These are phyloP conservation scores for Furnarius figulus DNA, from an alignment of 2,113 vertebrate species.

Conservation along the genomic window DNA sequence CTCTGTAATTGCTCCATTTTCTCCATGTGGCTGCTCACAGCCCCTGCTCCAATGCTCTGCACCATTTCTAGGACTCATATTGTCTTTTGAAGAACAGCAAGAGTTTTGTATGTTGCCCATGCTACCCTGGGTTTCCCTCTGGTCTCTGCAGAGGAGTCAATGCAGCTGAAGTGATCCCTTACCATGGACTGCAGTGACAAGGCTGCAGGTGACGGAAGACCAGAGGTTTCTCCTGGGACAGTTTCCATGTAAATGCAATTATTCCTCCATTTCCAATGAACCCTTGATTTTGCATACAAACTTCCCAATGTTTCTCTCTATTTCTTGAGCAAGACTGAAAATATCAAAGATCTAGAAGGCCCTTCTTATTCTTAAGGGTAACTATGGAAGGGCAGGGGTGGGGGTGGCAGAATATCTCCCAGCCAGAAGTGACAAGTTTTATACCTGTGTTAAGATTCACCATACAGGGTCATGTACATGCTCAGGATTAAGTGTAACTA, in stretches of 20 bases:
- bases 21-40: neutral
- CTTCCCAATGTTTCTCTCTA: fast-evolving
- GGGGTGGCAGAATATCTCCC: neutral
- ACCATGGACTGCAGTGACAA: neutral
- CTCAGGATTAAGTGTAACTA: neutral
- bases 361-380: neutral
- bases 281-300: neutral
- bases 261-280: neutral
- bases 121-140: neutral
- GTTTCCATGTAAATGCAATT: neutral
- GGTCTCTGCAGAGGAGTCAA: neutral
- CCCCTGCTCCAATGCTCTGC: neutral
- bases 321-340: neutral
- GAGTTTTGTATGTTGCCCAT: neutral
- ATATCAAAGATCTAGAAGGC: neutral
- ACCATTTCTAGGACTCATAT: neutral
- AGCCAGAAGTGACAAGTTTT: neutral
- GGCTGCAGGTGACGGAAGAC: neutral
- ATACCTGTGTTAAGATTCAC: neutral
- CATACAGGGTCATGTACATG: too few relatives aligned
- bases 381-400: neutral
- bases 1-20: neutral
- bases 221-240: neutral
- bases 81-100: neutral
- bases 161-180: neutral